Conservation (phyloP, 2,113 vertebrate species). For the Macroglossus sobrinus region DNA sequence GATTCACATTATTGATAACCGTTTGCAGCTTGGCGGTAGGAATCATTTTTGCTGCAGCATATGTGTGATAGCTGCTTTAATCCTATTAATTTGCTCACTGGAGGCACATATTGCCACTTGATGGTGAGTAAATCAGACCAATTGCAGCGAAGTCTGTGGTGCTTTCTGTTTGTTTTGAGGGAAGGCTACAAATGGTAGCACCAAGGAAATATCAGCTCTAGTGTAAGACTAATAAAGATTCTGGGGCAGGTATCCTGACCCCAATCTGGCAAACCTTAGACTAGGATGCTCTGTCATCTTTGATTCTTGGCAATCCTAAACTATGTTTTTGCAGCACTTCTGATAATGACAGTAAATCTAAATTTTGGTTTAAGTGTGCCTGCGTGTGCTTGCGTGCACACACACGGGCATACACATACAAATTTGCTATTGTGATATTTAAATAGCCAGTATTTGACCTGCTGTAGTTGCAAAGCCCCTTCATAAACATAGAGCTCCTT, state of each 20-base stretch:
- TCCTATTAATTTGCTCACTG: conserved; percentile 31
- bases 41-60: neutral
- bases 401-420: neutral
- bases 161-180: conserved; percentile 3
- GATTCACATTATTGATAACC: neutral
- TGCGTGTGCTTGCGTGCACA: neutral
- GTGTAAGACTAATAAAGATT: neutral
- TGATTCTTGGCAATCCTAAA: neutral
- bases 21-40: neutral
- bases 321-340: neutral
- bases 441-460: neutral
- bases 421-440: neutral
- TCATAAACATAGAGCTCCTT: neutral
- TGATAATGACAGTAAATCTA: neutral
- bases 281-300: neutral
- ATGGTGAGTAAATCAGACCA: neutral
- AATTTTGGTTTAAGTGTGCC: neutral
- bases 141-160: neutral
- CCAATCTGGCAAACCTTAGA: neutral
- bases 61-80: neutral
- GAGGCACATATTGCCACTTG: neutral
- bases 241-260: neutral
- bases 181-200: neutral
- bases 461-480: neutral
- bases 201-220: neutral